These are phyloP conservation scores for Oikopleura vanhoeffeni DNA, from an alignment of 23 tunicate genomes.

Conservation along the genomic window DNA sequence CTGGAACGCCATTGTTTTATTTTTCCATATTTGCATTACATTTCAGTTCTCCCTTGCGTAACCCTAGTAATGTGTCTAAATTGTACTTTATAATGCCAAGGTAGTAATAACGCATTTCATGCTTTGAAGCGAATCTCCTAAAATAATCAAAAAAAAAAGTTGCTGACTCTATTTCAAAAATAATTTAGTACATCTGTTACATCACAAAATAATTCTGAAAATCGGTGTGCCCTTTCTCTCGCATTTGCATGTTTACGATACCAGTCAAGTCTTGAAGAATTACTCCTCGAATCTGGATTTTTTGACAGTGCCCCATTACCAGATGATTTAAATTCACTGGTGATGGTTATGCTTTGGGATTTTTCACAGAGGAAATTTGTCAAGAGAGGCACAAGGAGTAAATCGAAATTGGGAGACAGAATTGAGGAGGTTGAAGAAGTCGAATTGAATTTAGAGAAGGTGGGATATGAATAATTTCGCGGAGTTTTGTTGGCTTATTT, in stretches of 20 bases:
- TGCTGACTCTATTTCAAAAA: too few species aligned
- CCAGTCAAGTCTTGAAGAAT: not conserved
- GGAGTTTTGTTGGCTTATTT: too few species aligned
- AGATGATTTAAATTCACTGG: not conserved
- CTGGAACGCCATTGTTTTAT: too few species aligned
- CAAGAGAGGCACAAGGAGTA: not conserved
- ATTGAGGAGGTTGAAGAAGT: not conserved
- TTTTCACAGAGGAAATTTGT: not conserved
- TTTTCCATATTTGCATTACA: too few species aligned
- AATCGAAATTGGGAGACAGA: not conserved
- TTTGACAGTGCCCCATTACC: not conserved
- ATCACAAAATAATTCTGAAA: not conserved
- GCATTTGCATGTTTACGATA: not conserved
- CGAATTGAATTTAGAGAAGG: not conserved
- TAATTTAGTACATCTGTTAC: not conserved
- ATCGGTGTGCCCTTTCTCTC: not conserved
- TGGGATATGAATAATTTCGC: not conserved
- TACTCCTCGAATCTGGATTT: not conserved
- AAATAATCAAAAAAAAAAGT: too few species aligned
- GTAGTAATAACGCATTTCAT: too few species aligned
- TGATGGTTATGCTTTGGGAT: not conserved
- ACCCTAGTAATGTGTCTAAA: too few species aligned
- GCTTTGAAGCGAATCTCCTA: too few species aligned
- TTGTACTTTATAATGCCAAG: too few species aligned
- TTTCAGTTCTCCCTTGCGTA: too few species aligned